phyloP scores from a whole-genome alignment of 2,888 invertebrate genomes.

The Lasioglossum figueresi region DNA sequence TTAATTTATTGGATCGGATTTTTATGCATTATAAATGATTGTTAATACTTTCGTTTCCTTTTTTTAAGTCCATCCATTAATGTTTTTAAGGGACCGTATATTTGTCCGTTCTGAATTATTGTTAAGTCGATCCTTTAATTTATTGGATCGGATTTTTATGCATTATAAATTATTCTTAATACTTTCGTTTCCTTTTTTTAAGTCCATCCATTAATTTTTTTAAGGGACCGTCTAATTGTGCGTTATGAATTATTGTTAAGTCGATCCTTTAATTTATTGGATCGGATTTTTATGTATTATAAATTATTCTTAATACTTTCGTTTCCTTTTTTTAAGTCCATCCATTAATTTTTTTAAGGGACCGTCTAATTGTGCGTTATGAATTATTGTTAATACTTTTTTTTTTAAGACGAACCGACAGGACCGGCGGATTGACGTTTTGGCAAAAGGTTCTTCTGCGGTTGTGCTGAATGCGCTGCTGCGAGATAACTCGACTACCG shows the following conservation, averaged over 20 bases:
- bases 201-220: not conserved
- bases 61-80: not conserved
- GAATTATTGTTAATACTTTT: conserved; percentile 29
- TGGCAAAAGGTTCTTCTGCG: conserved; percentile 54
- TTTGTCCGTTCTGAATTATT: too few species aligned
- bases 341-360: not conserved
- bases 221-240: not conserved
- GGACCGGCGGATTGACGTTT: conserved; percentile 48
- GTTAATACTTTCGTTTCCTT: conserved; percentile 22
- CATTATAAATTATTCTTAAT: too few species aligned
- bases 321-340: conserved; percentile 5
- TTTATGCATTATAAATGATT: not conserved
- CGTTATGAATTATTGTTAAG: too few species aligned
- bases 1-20: too few species aligned
- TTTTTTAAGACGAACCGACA: conserved; percentile 8
- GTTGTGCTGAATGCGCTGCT: conserved; percentile 53
- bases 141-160: too few species aligned
- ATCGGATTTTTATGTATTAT: not conserved
- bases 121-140: too few species aligned
- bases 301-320: not conserved
- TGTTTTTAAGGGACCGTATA: too few species aligned
- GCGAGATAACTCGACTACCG: conserved; percentile 56
- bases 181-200: too few species aligned
- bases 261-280: too few species aligned
- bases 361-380: too few species aligned